Base-by-base conservation (phyloP, 2,797 vertebrate genomes). In the Aphelocoma californica region DNA sequence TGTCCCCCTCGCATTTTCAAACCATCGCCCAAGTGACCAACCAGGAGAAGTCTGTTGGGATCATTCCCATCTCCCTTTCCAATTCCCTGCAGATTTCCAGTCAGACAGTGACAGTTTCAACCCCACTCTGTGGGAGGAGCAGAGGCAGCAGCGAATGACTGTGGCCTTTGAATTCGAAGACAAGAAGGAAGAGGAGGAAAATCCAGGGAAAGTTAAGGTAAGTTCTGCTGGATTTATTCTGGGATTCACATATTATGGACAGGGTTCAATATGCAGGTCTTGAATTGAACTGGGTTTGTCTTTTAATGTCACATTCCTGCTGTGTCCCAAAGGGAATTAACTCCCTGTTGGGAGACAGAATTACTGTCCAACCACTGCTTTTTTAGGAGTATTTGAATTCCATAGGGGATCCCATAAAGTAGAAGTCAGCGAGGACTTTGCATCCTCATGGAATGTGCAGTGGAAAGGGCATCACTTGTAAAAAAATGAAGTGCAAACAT, bases 91-190 rank as follows among this genome's bases (percentile, higher is more conserved):
- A 99, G 99, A 99, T 98, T 99, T 99, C 98, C 99, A 99, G 97
- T 99, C 99, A 12, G 99, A 99, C 98, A 99, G 98, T 38, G 99
- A 99, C 98, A 99, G 99, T 90, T 99, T 99, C 96, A 99, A 99
- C 97, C 99, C 99, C 20, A 99, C 99, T 7, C 98, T 99, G 56
- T 99, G 99, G 99, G 99, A 99, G 96, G 99, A 99, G 96, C 99
- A 99, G 98, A 98, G 99, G 93, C 99, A 99, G 96, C 99, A 99
- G 96, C 98, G 99, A 71, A 99, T 99, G 99, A 99, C 99, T 11
- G 99, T 99, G 97, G 99, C 99, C 93, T 99, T 99, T 92, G 99
- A 99, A 86, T 99, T 99, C 90, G 99, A 99, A 95, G 99, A 99
- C 90, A 99, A 99, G 97, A 99, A 99, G 82, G 99, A 99, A 93